Evolutionary conservation across 2,888 invertebrate genomes (phyloP).

Genomic region (Orthosia gracilis): DNA sequence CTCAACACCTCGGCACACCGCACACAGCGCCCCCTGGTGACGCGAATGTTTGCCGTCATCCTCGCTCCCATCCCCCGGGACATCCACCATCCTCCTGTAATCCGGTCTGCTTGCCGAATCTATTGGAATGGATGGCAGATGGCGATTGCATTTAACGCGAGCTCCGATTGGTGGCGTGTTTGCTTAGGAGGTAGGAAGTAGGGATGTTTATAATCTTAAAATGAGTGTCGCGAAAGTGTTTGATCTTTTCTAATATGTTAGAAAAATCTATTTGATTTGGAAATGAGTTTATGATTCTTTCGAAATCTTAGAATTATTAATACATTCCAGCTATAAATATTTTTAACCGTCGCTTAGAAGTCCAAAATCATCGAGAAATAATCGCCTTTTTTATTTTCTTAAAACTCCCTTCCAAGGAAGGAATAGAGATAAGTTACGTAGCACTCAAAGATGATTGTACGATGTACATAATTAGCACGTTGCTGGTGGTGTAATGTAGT

Average conservation of each 20-base stretch:
- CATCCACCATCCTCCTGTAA: slow-evolving; percentile 36
- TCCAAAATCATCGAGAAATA: too few relatives aligned
- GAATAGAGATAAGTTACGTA: too few relatives aligned
- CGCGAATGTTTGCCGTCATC: background rate
- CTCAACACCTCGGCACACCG: slow-evolving; percentile 43
- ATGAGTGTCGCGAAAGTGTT: slow-evolving; percentile 12
- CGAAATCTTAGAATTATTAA: background rate
- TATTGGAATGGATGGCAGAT: slow-evolving; percentile 49
- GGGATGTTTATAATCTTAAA: background rate
- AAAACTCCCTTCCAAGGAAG: too few relatives aligned
- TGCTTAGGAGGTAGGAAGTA: slow-evolving; percentile 14
- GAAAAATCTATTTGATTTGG: background rate
- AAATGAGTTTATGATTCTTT: background rate
- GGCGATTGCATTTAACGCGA: slow-evolving; percentile 54
- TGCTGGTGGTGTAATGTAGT: too few relatives aligned
- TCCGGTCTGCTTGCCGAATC: slow-evolving; percentile 55
- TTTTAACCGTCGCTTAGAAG: too few relatives aligned
- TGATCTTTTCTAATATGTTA: background rate
- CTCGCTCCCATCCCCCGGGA: slow-evolving; percentile 35
- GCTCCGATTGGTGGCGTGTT: slow-evolving; percentile 36
- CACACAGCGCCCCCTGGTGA: too few relatives aligned
- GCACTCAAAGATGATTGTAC: too few relatives aligned
- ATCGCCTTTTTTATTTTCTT: too few relatives aligned
- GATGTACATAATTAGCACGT: too few relatives aligned
- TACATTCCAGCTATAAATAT: too few relatives aligned